These are phyloP conservation scores for Varanus salvator DNA, from an alignment of 2,113 vertebrate genomes.

Conservation along the genomic window DNA sequence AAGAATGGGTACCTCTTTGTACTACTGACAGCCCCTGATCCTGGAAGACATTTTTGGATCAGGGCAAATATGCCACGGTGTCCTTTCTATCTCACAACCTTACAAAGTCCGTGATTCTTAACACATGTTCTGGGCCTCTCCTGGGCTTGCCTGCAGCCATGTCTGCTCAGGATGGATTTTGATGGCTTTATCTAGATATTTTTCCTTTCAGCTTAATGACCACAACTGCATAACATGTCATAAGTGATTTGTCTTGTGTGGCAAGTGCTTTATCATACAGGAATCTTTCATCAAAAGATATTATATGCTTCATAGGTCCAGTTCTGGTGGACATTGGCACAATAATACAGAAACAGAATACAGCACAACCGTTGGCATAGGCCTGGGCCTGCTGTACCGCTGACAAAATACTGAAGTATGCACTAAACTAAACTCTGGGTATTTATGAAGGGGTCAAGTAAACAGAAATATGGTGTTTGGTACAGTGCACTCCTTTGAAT, in stretches of 20 bases:
- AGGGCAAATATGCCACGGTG: constrained; percentile 11
- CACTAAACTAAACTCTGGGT: not conserved
- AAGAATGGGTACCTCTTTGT: not conserved
- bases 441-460: not conserved
- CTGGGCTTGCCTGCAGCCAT: constrained; percentile 32
- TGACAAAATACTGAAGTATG: not conserved
- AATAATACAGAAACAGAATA: constrained; percentile 26
- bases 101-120: constrained; percentile 6
- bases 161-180: constrained; percentile 41
- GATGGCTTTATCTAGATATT: constrained; percentile 62
- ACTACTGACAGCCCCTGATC: not conserved
- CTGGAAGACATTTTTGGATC: not conserved
- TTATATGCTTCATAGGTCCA: constrained; percentile 41
- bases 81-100: constrained; percentile 18
- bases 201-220: constrained; percentile 68
- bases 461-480: not conserved
- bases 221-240: constrained; percentile 54
- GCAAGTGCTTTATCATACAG: constrained; percentile 59
- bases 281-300: constrained; percentile 61
- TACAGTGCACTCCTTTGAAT: not conserved
- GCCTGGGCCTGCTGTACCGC: not conserved
- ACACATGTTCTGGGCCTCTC: constrained; percentile 20
- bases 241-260: constrained; percentile 52
- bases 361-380: constrained; percentile 33
- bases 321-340: constrained; percentile 46